Percentiles rank a stretch among this genome's conserved stretches.
Evolutionary conservation across 2,113 vertebrate species (phyloP).

Genomic region (Philantomba maxwellii): DNA sequence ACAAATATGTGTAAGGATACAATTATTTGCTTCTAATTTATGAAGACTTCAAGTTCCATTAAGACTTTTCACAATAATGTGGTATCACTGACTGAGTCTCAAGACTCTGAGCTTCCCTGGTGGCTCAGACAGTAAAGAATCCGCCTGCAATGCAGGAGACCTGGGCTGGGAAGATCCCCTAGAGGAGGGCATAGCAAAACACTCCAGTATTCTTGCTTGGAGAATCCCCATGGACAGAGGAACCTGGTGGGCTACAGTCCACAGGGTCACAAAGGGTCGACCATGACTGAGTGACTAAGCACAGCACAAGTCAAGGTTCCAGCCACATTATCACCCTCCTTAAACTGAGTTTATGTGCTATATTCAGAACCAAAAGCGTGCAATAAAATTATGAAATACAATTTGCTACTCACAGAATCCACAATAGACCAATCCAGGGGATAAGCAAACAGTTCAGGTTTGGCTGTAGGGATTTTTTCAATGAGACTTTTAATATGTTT

Average conservation of each 20-base stretch:
- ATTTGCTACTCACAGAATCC: constrained; percentile 88
- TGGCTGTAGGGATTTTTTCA: constrained; percentile 98
- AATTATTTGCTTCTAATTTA: neutral
- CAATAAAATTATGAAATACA: neutral
- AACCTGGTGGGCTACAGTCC: neutral
- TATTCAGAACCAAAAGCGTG: neutral
- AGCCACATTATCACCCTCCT: neutral
- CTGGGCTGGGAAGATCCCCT: neutral
- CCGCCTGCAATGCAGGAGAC: neutral
- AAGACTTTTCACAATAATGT: neutral
- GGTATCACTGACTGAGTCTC: neutral
- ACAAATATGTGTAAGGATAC: neutral
- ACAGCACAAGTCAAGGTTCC: neutral
- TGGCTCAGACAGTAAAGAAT: neutral
- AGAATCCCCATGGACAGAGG: neutral
- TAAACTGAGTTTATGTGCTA: neutral
- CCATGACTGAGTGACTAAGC: neutral
- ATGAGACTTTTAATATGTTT: constrained; percentile 99
- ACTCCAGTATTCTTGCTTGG: neutral
- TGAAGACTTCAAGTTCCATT: neutral
- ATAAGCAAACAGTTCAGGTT: constrained; percentile 98
- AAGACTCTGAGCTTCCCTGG: neutral
- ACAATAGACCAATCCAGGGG: constrained; percentile 98
- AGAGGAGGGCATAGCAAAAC: neutral
- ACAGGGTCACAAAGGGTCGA: neutral